phyloP scores from a whole-genome alignment of 2,797 vertebrate genomes.

The Myotis pilosus region DNA sequence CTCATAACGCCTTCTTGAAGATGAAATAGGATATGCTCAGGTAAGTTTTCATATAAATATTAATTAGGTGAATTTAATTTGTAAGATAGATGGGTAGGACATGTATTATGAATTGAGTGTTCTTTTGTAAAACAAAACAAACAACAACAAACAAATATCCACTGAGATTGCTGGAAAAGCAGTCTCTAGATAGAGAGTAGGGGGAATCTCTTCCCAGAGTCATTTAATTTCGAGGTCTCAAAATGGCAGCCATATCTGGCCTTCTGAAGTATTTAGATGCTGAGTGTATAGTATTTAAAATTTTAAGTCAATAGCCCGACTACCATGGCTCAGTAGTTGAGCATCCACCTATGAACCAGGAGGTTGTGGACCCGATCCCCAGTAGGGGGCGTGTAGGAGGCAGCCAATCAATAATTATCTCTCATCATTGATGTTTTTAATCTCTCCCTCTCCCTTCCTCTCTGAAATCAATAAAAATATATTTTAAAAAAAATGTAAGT shows the following conservation, averaged over 20 bases:
- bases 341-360: no score
- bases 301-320: neutral
- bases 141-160: neutral
- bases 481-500: slow-evolving; percentile 27
- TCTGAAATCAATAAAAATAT: neutral
- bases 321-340: no score
- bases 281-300: neutral
- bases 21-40: neutral
- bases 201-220: neutral
- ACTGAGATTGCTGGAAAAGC: neutral
- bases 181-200: neutral
- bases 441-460: no score
- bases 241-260: neutral
- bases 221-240: neutral
- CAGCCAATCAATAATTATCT: no score
- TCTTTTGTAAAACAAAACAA: neutral
- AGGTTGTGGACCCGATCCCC: no score
- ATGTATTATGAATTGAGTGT: neutral
- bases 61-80: neutral
- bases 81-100: neutral
- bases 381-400: no score
- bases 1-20: neutral
- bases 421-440: no score
- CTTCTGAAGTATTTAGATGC: slow-evolving; percentile 6
- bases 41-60: neutral